These are phyloP conservation scores for Bovichtus variegatus DNA, from an alignment of 2,797 vertebrate species.

Conservation along the genomic window DNA sequence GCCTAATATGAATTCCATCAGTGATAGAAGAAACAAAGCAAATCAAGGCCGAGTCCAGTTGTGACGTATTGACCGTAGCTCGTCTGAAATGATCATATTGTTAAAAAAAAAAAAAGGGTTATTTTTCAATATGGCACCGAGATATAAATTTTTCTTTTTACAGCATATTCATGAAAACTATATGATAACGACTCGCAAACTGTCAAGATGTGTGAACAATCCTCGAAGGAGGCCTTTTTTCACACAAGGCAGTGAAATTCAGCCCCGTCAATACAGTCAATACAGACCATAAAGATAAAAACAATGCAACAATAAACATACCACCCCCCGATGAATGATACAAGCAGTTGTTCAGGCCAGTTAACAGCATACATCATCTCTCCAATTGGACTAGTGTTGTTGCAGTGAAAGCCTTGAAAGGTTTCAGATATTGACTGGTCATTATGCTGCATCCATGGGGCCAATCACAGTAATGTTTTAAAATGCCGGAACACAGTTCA, in stretches of 20 bases:
- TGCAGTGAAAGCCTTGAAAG: background rate
- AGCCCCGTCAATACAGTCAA: constrained; percentile 43
- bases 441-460: background rate
- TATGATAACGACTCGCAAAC: constrained; percentile 1
- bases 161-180: constrained; percentile 22
- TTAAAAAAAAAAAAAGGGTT: background rate
- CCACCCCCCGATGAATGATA: constrained; percentile 31
- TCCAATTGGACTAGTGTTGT: background rate
- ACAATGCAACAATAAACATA: constrained; percentile 43
- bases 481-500: background rate
- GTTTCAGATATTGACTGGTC: constrained; percentile 21
- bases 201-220: background rate
- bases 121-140: constrained; percentile 19
- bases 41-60: constrained; percentile 24
- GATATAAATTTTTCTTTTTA: background rate
- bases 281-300: constrained; percentile 39
- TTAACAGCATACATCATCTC: constrained; percentile 25
- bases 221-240: background rate
- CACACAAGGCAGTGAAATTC: background rate
- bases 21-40: constrained; percentile 15
- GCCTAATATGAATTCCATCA: constrained; percentile 23
- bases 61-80: constrained; percentile 14
- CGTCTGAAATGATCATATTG: constrained; percentile 3
- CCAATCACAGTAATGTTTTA: background rate
- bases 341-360: constrained; percentile 12